Percentiles rank a stretch among this genome's conserved stretches.
Evolutionary conservation across 2,113 vertebrate genomes (phyloP).

Genomic region (Fukomys damarensis): DNA sequence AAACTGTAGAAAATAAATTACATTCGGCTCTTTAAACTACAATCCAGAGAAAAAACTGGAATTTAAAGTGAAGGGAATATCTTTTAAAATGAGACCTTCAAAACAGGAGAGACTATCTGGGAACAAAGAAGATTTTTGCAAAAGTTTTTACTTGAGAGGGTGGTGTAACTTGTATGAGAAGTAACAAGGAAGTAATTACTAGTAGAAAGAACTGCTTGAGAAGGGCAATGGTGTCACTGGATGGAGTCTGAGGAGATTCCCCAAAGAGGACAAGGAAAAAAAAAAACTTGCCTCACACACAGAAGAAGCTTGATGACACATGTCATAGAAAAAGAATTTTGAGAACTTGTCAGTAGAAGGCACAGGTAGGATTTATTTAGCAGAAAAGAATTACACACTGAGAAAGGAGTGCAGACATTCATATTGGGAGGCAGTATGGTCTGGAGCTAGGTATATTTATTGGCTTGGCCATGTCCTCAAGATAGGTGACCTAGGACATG

Average conservation of each 20-base stretch:
- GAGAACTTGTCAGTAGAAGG: neutral
- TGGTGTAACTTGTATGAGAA: neutral
- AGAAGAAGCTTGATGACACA: neutral
- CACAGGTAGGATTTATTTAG: neutral
- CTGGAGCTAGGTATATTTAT: neutral
- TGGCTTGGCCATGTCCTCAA: neutral
- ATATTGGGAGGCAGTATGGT: neutral
- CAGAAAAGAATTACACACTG: neutral
- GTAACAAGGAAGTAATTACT: neutral
- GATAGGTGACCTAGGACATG: neutral
- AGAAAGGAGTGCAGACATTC: neutral
- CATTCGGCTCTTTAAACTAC: conserved; percentile 5
- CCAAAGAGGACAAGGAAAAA: neutral
- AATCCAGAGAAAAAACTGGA: neutral
- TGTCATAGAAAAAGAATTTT: neutral
- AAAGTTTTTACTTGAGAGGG: neutral
- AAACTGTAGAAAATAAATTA: conserved; percentile 56
- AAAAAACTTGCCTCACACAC: neutral
- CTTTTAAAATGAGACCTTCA: neutral
- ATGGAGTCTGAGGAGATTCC: neutral
- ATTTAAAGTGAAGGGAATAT: neutral
- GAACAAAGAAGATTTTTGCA: neutral
- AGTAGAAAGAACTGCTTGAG: neutral
- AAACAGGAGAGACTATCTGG: neutral
- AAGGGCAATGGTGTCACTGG: neutral